Evolutionary conservation across 64 coral and sea anemone species (phyloP), one percentile per base, ranked within the genome.

Genomic region (Pocillopora verrucosa): DNA sequence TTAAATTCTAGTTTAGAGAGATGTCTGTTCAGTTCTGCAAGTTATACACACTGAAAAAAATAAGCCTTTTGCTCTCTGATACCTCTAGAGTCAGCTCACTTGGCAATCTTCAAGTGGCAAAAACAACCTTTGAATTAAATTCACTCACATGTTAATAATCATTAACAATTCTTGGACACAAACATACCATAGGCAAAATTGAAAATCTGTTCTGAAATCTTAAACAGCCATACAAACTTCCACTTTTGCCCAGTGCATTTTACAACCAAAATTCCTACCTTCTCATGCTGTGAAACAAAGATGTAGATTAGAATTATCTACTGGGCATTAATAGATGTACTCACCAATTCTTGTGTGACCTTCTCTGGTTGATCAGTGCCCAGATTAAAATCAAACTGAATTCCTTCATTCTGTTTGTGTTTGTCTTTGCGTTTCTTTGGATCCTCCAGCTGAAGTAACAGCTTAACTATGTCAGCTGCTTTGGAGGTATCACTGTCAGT

Each of bases 381-480:
- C 38, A 96, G 64, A 62, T 96, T 59, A 58, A 96, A 96, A 76
- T 96, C 94, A 91, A 96, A 96, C 74, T 96, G 87, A 36, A 96
- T 96, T 3, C 87, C 94, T 76, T 96, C 94, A 58, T 96, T 96
- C 41, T 89, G 91, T 38, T 96, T 96, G 77, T 96, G 94, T 57
- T 96, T 96, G 57, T 96, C 94, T 34, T 92, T 86, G 60, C 94
- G 94, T 16, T 96, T 96, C 77, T 96, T 96, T 1, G 94, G 94
- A 16, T 96, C 91, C 74, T 96, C 86, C 35, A 96, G 76, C 76
- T 96, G 84, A 26, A 96, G 65, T 76, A 93, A 83, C 34, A 96
- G 88, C 61, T 96, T 96, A 14, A 96, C 84, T 37, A 84, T 80
- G 36, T 36, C 84, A 72, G 22, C 82, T 24, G 82, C 63, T 45